Base-by-base conservation (phyloP, 2,797 vertebrate species). In the Fistularia commersonii region DNA sequence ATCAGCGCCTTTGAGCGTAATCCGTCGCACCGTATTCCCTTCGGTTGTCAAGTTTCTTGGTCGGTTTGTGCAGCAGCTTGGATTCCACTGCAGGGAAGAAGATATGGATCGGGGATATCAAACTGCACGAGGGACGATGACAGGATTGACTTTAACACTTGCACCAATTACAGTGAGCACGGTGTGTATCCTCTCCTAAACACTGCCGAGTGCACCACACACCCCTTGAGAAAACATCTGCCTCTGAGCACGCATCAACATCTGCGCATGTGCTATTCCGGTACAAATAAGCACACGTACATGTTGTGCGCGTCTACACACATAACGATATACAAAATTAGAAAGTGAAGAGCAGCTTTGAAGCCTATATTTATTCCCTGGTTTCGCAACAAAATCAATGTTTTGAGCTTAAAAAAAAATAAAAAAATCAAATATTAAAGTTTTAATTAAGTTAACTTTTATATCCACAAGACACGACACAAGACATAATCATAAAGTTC, bases 151-250 rank as follows among this genome's bases (percentile, higher is more conserved):
- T 81, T 81, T 73, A 77, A 85, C 79, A 76, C 74, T 76, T 74
- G 71, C 80, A 79, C 76, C 82, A 79, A 80, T 87, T 87, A 84
- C 76, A 83, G 74, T 54, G 64, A 82, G 76, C 73, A 66, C 81
- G 79, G 73, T 51, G 3, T 73, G 74, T 53, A 48, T 78, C 74
- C 77, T 81, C 79, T 69, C 64, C 58, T 75, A 84, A 79, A 72
- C 77, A 74, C 66, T 57, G 70, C 74, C 77, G 76, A 80, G 74
- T 31, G n/a, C 8, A 12, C 60, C 76, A 56, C 74, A 54, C 64
- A 43, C 61, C 78, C 80, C 66, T 61, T 52, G 83, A 87, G 83
- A 79, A 88, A 88, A 87, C 86, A 88, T 84, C 87, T 89, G 88
- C 69, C 61, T 76, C 60, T 51, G 43, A 64, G 53, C 66, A 79